A percentile compares a stretch with the other conserved stretches of the same genome.
Conservation (phyloP, 2,888 invertebrate species). For the Apamea anceps region DNA sequence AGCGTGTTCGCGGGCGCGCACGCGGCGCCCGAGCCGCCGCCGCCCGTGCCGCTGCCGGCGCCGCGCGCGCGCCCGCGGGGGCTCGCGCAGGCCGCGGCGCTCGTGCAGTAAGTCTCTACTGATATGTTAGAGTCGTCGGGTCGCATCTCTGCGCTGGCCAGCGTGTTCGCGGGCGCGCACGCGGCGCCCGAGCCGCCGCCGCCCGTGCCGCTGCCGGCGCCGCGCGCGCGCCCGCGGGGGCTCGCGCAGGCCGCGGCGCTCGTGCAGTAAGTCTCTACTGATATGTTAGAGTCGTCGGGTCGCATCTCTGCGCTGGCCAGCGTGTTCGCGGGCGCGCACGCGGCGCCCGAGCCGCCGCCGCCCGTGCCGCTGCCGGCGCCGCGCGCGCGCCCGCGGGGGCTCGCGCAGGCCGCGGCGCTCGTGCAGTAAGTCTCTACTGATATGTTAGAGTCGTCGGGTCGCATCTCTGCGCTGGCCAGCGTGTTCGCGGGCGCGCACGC, state of each 20-base stretch:
- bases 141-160: constrained; percentile 96
- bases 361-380: constrained; percentile 93
- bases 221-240: too few species aligned
- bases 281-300: constrained; percentile 98
- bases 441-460: constrained; percentile 98
- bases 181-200: constrained; percentile 88
- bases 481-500: constrained; percentile 93
- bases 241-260: constrained; percentile 93
- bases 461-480: constrained; percentile 97
- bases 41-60: constrained; percentile 93
- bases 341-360: constrained; percentile 87
- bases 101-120: constrained; percentile 84
- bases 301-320: constrained; percentile 97
- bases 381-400: too few species aligned
- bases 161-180: constrained; percentile 93
- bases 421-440: too few species aligned
- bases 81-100: constrained; percentile 93
- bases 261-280: too few species aligned
- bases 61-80: too few species aligned
- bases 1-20: constrained; percentile 94
- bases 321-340: constrained; percentile 93
- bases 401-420: constrained; percentile 93
- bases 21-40: constrained; percentile 86
- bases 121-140: constrained; percentile 96
- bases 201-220: constrained; percentile 93